Percentiles rank a stretch among this genome's conserved stretches.
phyloP scores from a whole-genome alignment of 2,113 vertebrate genomes.

The Siniperca chuatsi region DNA sequence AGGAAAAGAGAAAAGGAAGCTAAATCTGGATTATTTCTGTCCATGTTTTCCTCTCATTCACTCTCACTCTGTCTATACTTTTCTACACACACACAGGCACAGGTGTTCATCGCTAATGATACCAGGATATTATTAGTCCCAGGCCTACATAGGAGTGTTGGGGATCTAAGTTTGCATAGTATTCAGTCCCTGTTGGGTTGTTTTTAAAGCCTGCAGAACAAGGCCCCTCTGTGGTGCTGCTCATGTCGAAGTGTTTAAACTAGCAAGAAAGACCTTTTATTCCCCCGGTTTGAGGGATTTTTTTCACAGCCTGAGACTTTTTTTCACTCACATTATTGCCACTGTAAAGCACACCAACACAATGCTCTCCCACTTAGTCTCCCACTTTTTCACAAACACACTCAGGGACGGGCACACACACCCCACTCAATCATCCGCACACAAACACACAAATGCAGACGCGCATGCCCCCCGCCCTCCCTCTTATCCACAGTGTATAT shows the following conservation, averaged over 20 bases:
- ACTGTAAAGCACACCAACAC: slow-evolving; percentile 72
- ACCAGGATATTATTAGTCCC: slow-evolving; percentile 79
- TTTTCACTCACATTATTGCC: slow-evolving; percentile 58
- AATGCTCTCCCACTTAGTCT: slow-evolving; percentile 69
- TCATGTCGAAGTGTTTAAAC: slow-evolving; percentile 74
- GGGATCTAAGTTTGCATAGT: slow-evolving; percentile 70
- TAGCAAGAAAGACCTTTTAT: slow-evolving; percentile 46
- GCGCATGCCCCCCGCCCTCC: slow-evolving; percentile 35
- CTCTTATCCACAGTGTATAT: slow-evolving; percentile 80
- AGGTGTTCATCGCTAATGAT: slow-evolving; percentile 80
- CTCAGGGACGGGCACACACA: slow-evolving; percentile 39
- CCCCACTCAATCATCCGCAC: slow-evolving; percentile 64
- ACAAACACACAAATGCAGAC: slow-evolving; percentile 66
- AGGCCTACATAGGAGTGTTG: slow-evolving; percentile 49
- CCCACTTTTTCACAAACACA: slow-evolving; percentile 59
- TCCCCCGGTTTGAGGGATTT: slow-evolving; percentile 38
- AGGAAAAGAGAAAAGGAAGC: slow-evolving; percentile 22
- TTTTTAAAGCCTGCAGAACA: slow-evolving; percentile 78
- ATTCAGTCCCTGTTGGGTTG: slow-evolving; percentile 67
- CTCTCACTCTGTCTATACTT: slow-evolving; percentile 45
- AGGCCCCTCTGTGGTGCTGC: slow-evolving; percentile 73
- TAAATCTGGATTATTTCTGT: slow-evolving; percentile 31
- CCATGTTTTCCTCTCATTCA: slow-evolving; percentile 40
- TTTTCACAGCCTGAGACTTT: slow-evolving; percentile 50
- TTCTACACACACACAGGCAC: slow-evolving; percentile 55